Base-by-base conservation (phyloP, 2,888 invertebrate species). In the Erebia palarica region DNA sequence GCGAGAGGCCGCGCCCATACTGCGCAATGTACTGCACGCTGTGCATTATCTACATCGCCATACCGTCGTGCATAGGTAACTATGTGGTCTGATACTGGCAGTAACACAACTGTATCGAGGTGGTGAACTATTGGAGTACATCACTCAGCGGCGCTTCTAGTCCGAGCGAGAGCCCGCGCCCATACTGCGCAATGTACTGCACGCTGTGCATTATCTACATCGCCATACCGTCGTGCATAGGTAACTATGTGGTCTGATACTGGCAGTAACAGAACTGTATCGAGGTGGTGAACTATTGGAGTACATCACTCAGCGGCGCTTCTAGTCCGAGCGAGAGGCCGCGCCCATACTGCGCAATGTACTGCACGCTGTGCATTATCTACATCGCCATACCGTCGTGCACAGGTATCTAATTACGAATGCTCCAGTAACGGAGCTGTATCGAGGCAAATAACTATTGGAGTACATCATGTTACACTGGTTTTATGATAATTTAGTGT, bases 211-310 rank as follows among this genome's bases (percentile, higher is more conserved):
- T 79, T 99, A 98, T 88, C 94, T 99, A 75, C 99, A 99, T 85
- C 96, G 97, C 79, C 98, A 99, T 88, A 99, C 99, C 81, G 98
- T 96, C 9, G 68, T 75, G 44, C 75, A 76, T 69, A 76, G 75
- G 76, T 76, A 27, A 21, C 57, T 57, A 57, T n/a, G 96, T 11
- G 95, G 95, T 66, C 96, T 97, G 70, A 97, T 99, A 36, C 98
- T 98, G 84, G 95, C 99, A 75, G 98, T 99, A 42, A 96, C 98
- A 87, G 99, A 99, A 87, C 92, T 98, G 75, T 95, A 99, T 81
- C 95, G 96, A 77, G 99, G 99, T 58, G 99, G 99, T 1, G 99
- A 99, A 88, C 93, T 99, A 73, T 94, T 99, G 18, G 99, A 99
- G 88, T 96, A 98, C 88, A 97, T 99, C 81, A 94, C 97, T 64